Percentiles rank a stretch among this genome's conserved stretches.
Evolutionary conservation across 2,888 invertebrate genomes (phyloP).

Genomic region (Ypsolopha sequella): DNA sequence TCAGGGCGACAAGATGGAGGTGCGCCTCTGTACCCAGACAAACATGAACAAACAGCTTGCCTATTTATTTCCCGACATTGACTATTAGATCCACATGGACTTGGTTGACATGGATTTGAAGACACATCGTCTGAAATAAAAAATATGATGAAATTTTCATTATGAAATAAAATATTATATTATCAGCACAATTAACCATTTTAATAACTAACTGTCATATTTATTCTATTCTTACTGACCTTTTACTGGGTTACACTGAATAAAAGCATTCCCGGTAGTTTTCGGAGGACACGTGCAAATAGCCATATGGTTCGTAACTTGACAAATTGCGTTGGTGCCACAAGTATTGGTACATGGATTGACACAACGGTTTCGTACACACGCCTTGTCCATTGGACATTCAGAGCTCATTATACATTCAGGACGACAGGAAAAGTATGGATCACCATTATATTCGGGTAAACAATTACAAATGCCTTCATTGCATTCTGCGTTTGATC

Average conservation of each 20-base stretch:
- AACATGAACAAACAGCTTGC: conserved; percentile 78
- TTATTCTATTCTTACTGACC: conserved; percentile 31
- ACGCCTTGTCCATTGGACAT: conserved; percentile 77
- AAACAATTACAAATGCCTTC: conserved; percentile 73
- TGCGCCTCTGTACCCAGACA: conserved; percentile 73
- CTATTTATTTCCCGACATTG: conserved; percentile 72
- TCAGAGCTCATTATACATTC: conserved; percentile 82
- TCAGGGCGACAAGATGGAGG: conserved; percentile 80
- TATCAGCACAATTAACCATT: not conserved
- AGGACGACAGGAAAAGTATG: conserved; percentile 77
- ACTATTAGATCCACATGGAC: conserved; percentile 74
- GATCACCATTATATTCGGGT: conserved; percentile 75
- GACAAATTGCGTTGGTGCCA: conserved; percentile 79
- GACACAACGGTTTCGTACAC: conserved; percentile 77
- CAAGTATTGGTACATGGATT: conserved; percentile 84
- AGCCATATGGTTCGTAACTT: conserved; percentile 81
- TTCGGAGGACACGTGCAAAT: conserved; percentile 80
- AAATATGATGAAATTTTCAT: too few relatives aligned
- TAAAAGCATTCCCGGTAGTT: conserved; percentile 79
- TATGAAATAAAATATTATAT: too few relatives aligned
- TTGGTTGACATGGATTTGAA: conserved; percentile 71
- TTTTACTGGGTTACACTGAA: conserved; percentile 72
- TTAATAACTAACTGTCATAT: not conserved
- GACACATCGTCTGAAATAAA: not conserved
- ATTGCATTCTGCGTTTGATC: conserved; percentile 72